Evolutionary conservation across 2,113 vertebrate species (phyloP).

Genomic region (Saccopteryx leptura): DNA sequence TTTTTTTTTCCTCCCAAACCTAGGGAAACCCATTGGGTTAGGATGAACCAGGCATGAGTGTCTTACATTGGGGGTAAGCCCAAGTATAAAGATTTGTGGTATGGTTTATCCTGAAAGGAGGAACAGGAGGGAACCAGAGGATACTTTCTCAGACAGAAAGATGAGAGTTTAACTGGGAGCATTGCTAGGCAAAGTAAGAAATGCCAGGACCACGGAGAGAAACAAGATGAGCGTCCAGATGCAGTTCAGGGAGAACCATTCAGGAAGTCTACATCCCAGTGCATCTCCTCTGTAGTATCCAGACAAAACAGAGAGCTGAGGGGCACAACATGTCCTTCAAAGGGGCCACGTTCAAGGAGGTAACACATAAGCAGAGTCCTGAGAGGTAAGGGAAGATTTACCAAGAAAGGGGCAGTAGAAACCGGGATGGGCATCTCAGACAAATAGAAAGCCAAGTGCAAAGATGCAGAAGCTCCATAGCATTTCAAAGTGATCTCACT

Average conservation of each 20-base stretch:
- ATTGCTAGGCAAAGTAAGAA: background rate
- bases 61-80: background rate
- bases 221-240: background rate
- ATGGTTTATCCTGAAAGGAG: background rate
- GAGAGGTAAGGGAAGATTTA: background rate
- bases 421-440: background rate
- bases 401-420: background rate
- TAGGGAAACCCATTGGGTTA: background rate
- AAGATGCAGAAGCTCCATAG: background rate
- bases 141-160: background rate
- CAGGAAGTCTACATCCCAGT: background rate
- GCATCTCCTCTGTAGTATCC: background rate
- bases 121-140: background rate
- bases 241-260: background rate
- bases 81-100: background rate
- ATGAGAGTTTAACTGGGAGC: background rate
- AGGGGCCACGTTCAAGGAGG: background rate
- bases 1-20: background rate
- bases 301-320: slow-evolving; percentile 8
- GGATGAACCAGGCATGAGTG: background rate
- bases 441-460: background rate
- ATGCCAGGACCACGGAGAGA: background rate
- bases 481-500: background rate
- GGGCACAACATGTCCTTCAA: background rate
- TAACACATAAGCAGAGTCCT: background rate